A percentile compares a stretch with the other conserved stretches of the same genome.
Conservation (phyloP, 2,113 vertebrate genomes). For the Chitala chitala region DNA sequence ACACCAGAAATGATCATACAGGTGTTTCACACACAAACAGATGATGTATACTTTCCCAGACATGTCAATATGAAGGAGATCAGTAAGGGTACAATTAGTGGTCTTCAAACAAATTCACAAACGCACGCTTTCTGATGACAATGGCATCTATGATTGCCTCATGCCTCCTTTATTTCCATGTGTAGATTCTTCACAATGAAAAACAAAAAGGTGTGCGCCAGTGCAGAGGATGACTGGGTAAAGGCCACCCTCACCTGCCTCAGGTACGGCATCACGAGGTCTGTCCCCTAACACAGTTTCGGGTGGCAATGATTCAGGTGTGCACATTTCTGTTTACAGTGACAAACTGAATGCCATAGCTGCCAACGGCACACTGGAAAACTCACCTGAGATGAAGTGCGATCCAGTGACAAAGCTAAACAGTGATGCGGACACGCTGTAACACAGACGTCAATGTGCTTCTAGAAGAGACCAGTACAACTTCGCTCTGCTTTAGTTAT, state of each 20-base stretch:
- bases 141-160: background rate
- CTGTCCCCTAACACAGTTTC: background rate
- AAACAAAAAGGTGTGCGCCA: constrained; percentile 45
- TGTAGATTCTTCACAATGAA: constrained; percentile 53
- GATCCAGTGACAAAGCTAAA: background rate
- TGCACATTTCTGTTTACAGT: background rate
- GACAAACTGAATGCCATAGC: constrained; percentile 3
- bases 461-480: background rate
- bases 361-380: background rate
- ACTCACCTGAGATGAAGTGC: background rate
- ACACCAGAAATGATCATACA: background rate
- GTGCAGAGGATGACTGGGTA: constrained; percentile 50
- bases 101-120: background rate
- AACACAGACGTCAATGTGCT: background rate
- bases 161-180: background rate
- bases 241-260: constrained; percentile 39
- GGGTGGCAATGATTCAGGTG: background rate
- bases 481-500: too few species aligned
- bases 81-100: background rate
- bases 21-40: background rate
- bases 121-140: background rate
- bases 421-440: background rate
- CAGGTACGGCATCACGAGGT: constrained; percentile 41
- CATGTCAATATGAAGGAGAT: constrained; percentile 12
- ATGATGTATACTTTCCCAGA: background rate